phyloP scores from a whole-genome alignment of 1,140 invertebrate genomes.

The Hermetia illucens region DNA sequence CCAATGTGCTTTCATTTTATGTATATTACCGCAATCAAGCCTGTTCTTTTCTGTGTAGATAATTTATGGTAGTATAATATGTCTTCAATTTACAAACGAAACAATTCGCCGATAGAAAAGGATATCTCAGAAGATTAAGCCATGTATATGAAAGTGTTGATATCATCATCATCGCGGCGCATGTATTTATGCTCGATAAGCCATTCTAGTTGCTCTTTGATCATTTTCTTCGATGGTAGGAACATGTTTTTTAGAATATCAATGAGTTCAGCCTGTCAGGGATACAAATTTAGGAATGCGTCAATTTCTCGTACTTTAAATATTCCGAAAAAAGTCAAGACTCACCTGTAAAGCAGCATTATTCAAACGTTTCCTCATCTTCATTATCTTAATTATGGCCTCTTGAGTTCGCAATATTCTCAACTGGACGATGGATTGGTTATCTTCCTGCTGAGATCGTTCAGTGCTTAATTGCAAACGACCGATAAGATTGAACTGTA shows the following conservation, averaged over 20 bases:
- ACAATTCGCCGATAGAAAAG: no score
- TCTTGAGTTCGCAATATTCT: slow-evolving; percentile 85
- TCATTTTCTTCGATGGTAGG: slow-evolving; percentile 96
- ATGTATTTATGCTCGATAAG: slow-evolving; percentile 98
- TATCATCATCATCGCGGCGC: slow-evolving; percentile 88
- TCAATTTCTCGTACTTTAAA: neutral
- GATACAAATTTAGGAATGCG: neutral
- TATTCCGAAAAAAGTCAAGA: neutral
- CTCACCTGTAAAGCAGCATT: slow-evolving; percentile 78
- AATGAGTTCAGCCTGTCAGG: slow-evolving; percentile 70
- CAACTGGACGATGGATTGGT: slow-evolving; percentile 92
- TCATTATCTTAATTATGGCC: slow-evolving; percentile 98
- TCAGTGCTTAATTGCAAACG: slow-evolving; percentile 89
- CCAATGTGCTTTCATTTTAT: no score
- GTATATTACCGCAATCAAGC: no score
- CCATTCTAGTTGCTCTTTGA: slow-evolving; percentile 99
- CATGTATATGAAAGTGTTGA: slow-evolving; percentile 97
- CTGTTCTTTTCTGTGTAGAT: no score
- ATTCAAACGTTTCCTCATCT: slow-evolving; percentile 89
- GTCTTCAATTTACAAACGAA: no score
- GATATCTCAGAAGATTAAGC: no score
- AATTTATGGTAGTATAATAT: no score
- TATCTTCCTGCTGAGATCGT: slow-evolving; percentile 89
- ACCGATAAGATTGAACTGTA: slow-evolving; percentile 75
- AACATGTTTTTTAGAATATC: slow-evolving; percentile 99